Evolutionary conservation across 2,113 vertebrate genomes (phyloP).

Genomic region (Drymodes brunneopygia): DNA sequence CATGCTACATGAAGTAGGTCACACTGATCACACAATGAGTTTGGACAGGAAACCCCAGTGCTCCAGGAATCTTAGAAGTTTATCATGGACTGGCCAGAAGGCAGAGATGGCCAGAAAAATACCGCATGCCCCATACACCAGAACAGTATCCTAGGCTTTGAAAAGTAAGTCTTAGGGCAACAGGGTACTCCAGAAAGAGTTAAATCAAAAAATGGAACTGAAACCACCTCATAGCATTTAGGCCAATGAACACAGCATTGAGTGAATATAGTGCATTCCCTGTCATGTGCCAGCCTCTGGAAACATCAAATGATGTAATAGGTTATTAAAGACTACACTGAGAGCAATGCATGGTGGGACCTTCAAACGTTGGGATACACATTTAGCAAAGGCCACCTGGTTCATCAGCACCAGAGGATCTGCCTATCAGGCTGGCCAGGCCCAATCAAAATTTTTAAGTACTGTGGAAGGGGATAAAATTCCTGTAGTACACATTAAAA

Average conservation of each 20-base stretch:
- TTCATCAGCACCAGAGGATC: neutral
- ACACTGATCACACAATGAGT: accelerated
- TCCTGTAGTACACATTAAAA: neutral
- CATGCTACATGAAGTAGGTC: too few species aligned
- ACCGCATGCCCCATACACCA: too few species aligned
- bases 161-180: neutral
- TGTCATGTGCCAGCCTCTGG: neutral
- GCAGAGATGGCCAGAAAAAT: neutral
- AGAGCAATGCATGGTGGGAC: neutral
- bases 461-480: neutral
- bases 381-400: neutral
- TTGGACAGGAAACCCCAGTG: neutral
- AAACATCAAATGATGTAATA: neutral
- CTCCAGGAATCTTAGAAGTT: neutral
- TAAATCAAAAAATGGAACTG: neutral
- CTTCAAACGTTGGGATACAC: neutral
- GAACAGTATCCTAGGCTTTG: neutral
- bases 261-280: neutral
- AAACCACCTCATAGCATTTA: neutral
- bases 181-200: neutral
- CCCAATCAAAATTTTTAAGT: neutral
- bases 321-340: too few species aligned
- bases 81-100: neutral
- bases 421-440: neutral
- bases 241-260: neutral